Percentiles rank a stretch among this genome's conserved stretches.
Conservation (phyloP, 2,113 vertebrate species). For the Scomber scombrus region DNA sequence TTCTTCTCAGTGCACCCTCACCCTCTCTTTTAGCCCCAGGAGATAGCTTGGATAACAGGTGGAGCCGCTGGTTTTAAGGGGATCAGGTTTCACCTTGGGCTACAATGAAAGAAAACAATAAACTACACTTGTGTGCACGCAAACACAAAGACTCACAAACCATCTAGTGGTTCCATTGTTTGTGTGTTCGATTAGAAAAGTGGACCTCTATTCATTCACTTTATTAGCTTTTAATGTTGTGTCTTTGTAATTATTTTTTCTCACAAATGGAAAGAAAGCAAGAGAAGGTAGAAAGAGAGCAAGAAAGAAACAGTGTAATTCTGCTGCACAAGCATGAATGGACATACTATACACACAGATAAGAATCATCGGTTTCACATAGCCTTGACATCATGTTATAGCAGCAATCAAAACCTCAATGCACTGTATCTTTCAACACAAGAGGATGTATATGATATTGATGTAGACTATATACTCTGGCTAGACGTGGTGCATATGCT, state of each 20-base stretch:
- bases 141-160: constrained; percentile 4
- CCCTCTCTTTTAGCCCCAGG: constrained; percentile 65
- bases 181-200: constrained; percentile 38
- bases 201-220: constrained; percentile 21
- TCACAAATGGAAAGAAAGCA: constrained; percentile 11
- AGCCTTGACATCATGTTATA: neutral
- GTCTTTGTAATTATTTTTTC: constrained; percentile 29
- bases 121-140: constrained; percentile 19
- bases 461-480: constrained; percentile 15
- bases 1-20: constrained; percentile 59
- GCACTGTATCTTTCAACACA: constrained; percentile 20
- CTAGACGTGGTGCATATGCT: constrained; percentile 31
- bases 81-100: constrained; percentile 72
- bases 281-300: neutral
- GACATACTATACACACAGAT: too few relatives aligned
- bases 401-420: constrained; percentile 11
- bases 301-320: neutral
- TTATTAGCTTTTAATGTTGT: constrained; percentile 45
- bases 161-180: constrained; percentile 6
- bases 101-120: constrained; percentile 58
- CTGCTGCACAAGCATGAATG: neutral
- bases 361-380: neutral
- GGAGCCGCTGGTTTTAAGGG: constrained; percentile 64
- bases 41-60: constrained; percentile 76
- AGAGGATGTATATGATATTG: neutral